Evolutionary conservation across 2,888 invertebrate species (phyloP).

Genomic region (Schizotus pectinicornis): DNA sequence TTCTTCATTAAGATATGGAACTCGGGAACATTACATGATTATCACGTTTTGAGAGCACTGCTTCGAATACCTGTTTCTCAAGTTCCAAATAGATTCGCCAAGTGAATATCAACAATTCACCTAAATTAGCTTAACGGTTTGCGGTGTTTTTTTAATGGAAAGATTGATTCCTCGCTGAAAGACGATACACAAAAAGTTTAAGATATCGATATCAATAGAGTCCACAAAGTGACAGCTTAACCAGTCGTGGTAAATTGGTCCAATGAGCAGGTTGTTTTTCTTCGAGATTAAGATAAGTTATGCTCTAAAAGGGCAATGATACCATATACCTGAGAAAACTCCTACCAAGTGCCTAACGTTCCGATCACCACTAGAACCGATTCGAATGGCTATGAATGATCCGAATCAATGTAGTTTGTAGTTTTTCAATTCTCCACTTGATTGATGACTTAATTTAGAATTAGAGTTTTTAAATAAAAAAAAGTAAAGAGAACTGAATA

Average conservation of each 20-base stretch:
- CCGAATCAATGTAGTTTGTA: too few relatives aligned
- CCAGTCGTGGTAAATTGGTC: slow-evolving; percentile 53
- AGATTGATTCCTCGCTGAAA: slow-evolving; percentile 40
- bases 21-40: not conserved
- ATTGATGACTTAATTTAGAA: too few relatives aligned
- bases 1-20: slow-evolving; percentile 16
- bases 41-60: not conserved
- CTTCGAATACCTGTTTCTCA: not conserved
- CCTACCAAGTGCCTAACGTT: too few relatives aligned
- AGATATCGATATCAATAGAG: slow-evolving; percentile 50
- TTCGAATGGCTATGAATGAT: too few relatives aligned
- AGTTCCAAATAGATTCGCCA: not conserved
- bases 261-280: slow-evolving; percentile 46
- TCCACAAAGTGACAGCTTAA: slow-evolving; percentile 51
- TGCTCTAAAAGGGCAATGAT: not conserved
- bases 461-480: too few relatives aligned
- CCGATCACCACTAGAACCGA: too few relatives aligned
- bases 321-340: too few relatives aligned
- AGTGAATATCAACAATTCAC: too few relatives aligned
- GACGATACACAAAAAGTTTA: slow-evolving; percentile 38
- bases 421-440: too few relatives aligned
- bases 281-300: slow-evolving; percentile 26
- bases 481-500: too few relatives aligned
- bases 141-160: slow-evolving; percentile 28
- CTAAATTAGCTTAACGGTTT: not conserved